Percentiles rank a stretch among this genome's conserved stretches.
Evolutionary conservation across 1,140 invertebrate species (phyloP).

Genomic region (Stegodyphus mimosarum): DNA sequence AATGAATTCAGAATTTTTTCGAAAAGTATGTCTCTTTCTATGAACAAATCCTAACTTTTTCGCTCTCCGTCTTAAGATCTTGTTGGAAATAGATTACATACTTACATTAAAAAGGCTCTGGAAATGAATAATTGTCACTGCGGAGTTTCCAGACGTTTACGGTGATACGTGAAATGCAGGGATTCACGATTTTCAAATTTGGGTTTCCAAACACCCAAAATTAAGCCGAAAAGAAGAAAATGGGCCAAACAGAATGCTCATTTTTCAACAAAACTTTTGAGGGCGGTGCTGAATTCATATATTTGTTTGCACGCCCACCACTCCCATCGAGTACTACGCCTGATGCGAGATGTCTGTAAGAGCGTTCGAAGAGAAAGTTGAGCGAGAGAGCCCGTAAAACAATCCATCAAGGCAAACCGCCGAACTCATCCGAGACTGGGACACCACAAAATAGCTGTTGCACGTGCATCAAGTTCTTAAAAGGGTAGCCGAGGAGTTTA

Average conservation of each 20-base stretch:
- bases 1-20: no score
- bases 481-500: constrained; percentile 34
- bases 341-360: no score
- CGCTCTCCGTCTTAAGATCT: no score
- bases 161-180: no score
- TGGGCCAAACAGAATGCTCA: neutral
- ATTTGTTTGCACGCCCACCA: neutral
- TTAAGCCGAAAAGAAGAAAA: neutral
- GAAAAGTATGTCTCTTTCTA: no score
- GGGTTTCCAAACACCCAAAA: no score
- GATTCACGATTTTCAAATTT: no score
- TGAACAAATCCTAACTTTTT: no score
- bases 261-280: neutral
- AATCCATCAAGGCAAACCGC: neutral
- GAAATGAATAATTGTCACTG: no score
- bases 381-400: neutral
- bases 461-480: constrained; percentile 40
- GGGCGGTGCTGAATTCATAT: neutral
- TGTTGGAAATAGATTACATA: no score
- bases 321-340: neutral
- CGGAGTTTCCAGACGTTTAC: no score
- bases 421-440: neutral
- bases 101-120: no score
- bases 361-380: neutral
- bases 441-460: constrained; percentile 30